phyloP scores from a whole-genome alignment of 2,113 vertebrate species.

The Salvelinus fontinalis region DNA sequence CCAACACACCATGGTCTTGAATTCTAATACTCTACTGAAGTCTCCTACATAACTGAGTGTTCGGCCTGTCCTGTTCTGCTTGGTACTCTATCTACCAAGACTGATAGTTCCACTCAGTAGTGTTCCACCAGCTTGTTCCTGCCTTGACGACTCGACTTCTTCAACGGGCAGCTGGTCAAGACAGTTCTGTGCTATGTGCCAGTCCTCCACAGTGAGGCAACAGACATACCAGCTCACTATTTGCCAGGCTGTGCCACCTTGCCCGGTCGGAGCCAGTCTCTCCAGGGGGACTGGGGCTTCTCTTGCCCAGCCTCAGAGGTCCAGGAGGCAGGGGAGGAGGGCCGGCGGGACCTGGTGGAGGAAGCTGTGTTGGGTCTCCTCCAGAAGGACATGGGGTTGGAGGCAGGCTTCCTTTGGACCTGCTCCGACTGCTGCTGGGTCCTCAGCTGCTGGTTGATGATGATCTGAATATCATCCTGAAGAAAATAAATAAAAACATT shows the following conservation, averaged over 20 bases:
- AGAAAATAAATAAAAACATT: constrained; percentile 1
- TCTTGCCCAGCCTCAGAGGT: constrained; percentile 50
- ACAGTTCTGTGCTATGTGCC: neutral
- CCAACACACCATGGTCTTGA: neutral
- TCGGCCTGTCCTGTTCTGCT: neutral
- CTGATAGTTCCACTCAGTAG: neutral
- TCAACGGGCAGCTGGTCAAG: neutral
- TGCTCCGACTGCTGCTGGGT: constrained; percentile 75
- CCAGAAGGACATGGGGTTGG: constrained; percentile 64
- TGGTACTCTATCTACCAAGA: constrained; percentile 17
- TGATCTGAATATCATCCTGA: constrained; percentile 82
- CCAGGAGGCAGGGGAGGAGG: constrained; percentile 45
- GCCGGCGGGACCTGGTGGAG: constrained; percentile 49
- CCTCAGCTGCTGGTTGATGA: constrained; percentile 78
- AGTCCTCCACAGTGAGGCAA: neutral
- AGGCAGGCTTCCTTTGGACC: constrained; percentile 42
- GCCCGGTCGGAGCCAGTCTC: constrained; percentile 71
- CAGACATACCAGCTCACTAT: constrained; percentile 28
- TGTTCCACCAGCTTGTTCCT: neutral
- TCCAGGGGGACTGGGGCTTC: constrained; percentile 68
- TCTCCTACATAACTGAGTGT: neutral
- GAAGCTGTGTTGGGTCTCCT: constrained; percentile 46
- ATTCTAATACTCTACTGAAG: constrained; percentile 8
- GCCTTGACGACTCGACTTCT: neutral
- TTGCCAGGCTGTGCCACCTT: constrained; percentile 63